Percentiles rank a stretch among this genome's conserved stretches.
Conservation (phyloP, 1,140 invertebrate genomes). For the Drosophila bifasciata region DNA sequence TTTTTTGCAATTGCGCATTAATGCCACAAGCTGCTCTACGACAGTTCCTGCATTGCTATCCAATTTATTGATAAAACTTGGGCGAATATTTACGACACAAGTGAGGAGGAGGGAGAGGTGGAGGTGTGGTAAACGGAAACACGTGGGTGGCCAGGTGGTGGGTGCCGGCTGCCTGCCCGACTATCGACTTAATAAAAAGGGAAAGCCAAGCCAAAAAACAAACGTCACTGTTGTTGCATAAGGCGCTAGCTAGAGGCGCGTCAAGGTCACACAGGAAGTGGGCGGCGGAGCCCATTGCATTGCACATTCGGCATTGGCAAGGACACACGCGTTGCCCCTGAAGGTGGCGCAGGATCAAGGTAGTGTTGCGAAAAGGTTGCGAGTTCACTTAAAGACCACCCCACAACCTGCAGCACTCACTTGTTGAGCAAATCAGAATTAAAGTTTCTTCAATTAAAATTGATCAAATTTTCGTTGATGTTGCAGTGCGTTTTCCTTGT, state of each 20-base stretch:
- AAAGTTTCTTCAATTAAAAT: too few relatives aligned
- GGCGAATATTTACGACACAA: constrained; percentile 56
- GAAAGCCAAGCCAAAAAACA: constrained; percentile 51
- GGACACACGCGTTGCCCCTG: constrained; percentile 53
- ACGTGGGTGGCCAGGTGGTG: constrained; percentile 33
- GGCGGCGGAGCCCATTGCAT: constrained; percentile 30
- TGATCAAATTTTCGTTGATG: too few relatives aligned
- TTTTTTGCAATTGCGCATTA: constrained; percentile 75
- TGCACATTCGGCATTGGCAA: constrained; percentile 64
- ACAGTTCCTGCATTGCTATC: constrained; percentile 56
- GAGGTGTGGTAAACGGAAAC: background rate
- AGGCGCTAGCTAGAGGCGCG: constrained; percentile 30
- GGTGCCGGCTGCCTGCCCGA: too few relatives aligned
- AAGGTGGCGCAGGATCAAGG: constrained; percentile 41
- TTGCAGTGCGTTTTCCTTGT: background rate
- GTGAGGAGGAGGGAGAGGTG: background rate
- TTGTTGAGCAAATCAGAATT: constrained; percentile 54
- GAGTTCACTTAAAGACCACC: constrained; percentile 5
- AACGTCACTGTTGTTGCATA: constrained; percentile 68
- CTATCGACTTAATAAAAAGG: constrained; percentile 76
- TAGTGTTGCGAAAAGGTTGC: constrained; percentile 49
- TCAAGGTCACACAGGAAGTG: constrained; percentile 70
- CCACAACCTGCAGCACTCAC: constrained; percentile 27
- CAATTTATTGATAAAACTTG: constrained; percentile 82
- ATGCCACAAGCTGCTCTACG: constrained; percentile 45